Conservation (phyloP, 2,797 vertebrate genomes). For the Tapera naevia region DNA sequence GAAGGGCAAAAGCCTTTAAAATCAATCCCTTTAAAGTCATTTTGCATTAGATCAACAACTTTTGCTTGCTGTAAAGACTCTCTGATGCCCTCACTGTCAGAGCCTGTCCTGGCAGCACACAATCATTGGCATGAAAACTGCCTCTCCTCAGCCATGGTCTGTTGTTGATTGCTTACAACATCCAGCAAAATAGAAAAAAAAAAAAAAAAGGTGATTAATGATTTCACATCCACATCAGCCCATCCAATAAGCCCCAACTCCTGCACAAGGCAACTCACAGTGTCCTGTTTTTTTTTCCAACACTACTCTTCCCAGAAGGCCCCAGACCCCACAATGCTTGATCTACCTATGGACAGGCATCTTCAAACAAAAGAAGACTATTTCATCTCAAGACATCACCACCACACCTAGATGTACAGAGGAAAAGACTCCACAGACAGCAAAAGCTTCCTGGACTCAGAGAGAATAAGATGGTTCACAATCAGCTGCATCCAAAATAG, state of each 20-base stretch:
- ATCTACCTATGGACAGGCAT: background rate
- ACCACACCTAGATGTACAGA: background rate
- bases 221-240: accelerated
- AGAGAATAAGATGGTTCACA: background rate
- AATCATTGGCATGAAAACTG: background rate
- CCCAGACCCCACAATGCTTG: background rate
- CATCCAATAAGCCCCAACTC: no score
- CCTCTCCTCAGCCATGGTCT: background rate
- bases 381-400: background rate
- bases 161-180: background rate
- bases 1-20: background rate
- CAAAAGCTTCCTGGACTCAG: background rate
- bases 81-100: accelerated
- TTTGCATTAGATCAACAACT: background rate
- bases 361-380: background rate
- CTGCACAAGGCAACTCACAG: background rate
- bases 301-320: background rate
- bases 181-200: background rate
- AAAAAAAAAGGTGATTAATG: background rate
- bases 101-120: background rate
- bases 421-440: background rate
- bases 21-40: background rate
- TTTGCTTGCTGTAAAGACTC: background rate
- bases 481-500: background rate
- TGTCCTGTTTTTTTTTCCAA: background rate